Base-by-base conservation (phyloP, 2,113 vertebrate species). In the Rhodinocichla rosea region DNA sequence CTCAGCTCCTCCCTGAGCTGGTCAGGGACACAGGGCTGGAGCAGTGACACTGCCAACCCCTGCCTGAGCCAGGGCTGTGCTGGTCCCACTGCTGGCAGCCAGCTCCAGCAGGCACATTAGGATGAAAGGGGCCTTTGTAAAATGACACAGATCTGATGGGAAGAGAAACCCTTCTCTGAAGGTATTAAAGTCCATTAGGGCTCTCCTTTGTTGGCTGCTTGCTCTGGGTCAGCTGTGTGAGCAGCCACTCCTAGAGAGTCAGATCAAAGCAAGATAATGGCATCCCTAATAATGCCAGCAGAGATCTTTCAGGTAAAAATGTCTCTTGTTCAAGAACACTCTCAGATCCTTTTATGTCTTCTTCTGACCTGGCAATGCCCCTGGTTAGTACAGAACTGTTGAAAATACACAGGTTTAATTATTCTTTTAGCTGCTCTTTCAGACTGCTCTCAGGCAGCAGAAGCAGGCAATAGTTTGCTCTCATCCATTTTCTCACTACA, bases 211-310 rank as follows among this genome's bases (percentile, higher is more conserved):
- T 53, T 82, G 80, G 87, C 69, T 73, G 33, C 63, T 83, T 40
- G 56, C 80, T 87, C 78, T 1, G 4, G 28, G 75, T 77, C 78
- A 79, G 83, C 69, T 55, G 13, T 9, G 37, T 4, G 50, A 74
- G 71, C 80, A 62, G 89, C 28, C 70, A 76, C 57, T n/a, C 40
- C 56, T 60, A 14, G 7, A 71, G 56, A 68, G 52, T 28, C 60
- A 62, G 74, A 95, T 91, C 87, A 94, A 87, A 95, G 87, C 77
- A 45, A 84, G 53, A 67, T 73, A 95, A 95, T 65, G 53, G 44
- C 77, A 64, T 26, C 57, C 49, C 77, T 84, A 65, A 79, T 62
- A 84, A 50, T 53, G 65, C 65, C 70, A 87, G 86, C 69, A 87
- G 42, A 92, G 50, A 55, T 52, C 67, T 88, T 71, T 80, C 93